phyloP scores from a whole-genome alignment of 2,113 vertebrate genomes.

The Poeciliopsis prolifica region DNA sequence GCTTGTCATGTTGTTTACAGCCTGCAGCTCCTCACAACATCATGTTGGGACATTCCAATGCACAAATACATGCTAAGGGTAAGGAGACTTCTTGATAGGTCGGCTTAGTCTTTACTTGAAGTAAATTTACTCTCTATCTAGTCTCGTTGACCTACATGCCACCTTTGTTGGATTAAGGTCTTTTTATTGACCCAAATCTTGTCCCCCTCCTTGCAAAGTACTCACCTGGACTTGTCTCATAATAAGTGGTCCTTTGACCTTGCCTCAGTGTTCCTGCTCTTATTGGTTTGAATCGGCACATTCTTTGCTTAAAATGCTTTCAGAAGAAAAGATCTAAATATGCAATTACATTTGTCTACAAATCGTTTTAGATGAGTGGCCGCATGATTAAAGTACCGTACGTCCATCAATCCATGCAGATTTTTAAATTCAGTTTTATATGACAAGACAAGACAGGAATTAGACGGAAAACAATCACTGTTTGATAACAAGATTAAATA shows the following conservation, averaged over 20 bases:
- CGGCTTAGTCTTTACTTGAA: slow-evolving; percentile 16
- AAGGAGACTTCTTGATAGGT: slow-evolving; percentile 8
- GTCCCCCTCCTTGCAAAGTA: slow-evolving; percentile 34
- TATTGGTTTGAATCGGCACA: slow-evolving; percentile 49
- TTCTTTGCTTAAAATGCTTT: slow-evolving; percentile 31
- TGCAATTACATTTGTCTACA: neutral
- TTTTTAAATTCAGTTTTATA: neutral
- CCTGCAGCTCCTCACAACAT: slow-evolving; percentile 4
- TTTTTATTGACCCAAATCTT: slow-evolving; percentile 37
- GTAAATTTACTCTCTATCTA: slow-evolving; percentile 21
- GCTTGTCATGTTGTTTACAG: slow-evolving; percentile 9
- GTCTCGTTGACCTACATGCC: slow-evolving; percentile 36
- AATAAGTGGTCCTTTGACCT: slow-evolving; percentile 40
- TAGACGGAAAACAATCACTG: neutral
- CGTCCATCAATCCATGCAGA: neutral
- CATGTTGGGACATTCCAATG: neutral
- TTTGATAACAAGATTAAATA: slow-evolving; percentile 4
- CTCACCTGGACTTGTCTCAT: slow-evolving; percentile 38
- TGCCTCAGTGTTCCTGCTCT: slow-evolving; percentile 12
- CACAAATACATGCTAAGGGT: neutral
- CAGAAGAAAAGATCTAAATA: slow-evolving; percentile 11
- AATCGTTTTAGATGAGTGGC: neutral
- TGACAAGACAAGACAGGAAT: slow-evolving; percentile 10
- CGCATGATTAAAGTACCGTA: neutral
- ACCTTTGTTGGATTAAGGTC: slow-evolving; percentile 2